Percentiles rank a stretch among this genome's conserved stretches.
Evolutionary conservation across 2,113 vertebrate genomes (phyloP).

Genomic region (Centrocercus urophasianus): DNA sequence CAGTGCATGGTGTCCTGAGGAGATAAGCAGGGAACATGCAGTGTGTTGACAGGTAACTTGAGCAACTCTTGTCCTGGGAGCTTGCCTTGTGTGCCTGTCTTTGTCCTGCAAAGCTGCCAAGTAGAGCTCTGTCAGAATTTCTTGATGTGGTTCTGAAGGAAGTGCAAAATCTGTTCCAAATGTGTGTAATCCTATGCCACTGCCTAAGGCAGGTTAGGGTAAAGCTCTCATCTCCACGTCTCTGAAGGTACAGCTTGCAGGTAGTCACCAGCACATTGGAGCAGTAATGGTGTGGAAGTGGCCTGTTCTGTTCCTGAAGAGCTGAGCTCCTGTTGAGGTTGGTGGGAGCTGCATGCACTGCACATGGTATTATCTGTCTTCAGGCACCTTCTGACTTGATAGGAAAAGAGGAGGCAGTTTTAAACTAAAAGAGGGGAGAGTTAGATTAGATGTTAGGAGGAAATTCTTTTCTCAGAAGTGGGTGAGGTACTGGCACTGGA

Average conservation of each 20-base stretch:
- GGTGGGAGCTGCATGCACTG: background rate
- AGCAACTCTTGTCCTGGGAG: fast-evolving
- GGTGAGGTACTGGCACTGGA: too few species aligned
- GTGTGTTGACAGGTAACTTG: background rate
- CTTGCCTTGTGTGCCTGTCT: background rate
- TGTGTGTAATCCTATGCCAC: background rate
- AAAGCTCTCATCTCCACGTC: background rate
- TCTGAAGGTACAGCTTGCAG: background rate
- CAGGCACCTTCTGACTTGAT: background rate
- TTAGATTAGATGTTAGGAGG: too few species aligned
- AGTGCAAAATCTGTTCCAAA: background rate
- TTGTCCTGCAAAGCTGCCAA: background rate
- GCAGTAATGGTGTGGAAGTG: background rate
- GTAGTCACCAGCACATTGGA: fast-evolving
- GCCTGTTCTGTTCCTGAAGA: background rate
- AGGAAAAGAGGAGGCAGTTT: too few species aligned
- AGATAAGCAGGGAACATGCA: background rate
- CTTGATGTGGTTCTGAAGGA: background rate
- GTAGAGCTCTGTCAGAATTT: background rate
- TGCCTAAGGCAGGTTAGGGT: background rate
- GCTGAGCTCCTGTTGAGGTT: background rate
- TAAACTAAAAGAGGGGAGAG: too few species aligned
- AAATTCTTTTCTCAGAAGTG: too few species aligned
- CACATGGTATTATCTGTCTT: constrained; percentile 37
- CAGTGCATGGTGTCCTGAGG: fast-evolving